These are phyloP conservation scores for Bergia puertoricense DNA, from an alignment of 92 coral and sea anemone genomes.

Conservation along the genomic window DNA sequence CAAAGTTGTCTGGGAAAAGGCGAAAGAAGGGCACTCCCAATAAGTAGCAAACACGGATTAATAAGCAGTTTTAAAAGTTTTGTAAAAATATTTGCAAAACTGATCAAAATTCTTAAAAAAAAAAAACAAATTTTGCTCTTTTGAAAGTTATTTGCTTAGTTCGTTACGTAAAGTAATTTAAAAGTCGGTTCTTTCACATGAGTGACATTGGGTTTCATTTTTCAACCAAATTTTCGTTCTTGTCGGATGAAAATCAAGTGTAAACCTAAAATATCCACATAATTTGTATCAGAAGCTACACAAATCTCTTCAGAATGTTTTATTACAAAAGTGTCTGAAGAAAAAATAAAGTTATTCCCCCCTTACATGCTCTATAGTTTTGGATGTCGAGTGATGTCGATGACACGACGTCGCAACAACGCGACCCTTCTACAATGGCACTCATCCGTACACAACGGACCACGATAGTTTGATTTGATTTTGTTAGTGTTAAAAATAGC, in stretches of 20 bases:
- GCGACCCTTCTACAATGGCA: too few species aligned
- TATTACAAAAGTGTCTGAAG: too few species aligned
- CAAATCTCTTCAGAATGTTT: too few species aligned
- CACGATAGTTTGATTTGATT: neutral
- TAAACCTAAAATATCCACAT: too few species aligned
- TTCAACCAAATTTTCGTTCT: too few species aligned
- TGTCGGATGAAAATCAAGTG: too few species aligned
- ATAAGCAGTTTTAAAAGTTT: neutral
- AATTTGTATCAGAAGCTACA: neutral
- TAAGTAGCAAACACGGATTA: neutral
- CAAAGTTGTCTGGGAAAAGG: neutral
- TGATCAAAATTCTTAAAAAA: neutral
- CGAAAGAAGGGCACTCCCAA: neutral
- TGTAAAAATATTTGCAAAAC: neutral
- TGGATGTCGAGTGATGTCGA: too few species aligned
- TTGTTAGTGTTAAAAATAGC: neutral
- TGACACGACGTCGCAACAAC: too few species aligned
- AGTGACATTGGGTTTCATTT: too few species aligned
- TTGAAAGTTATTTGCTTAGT: neutral
- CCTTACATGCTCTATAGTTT: neutral
- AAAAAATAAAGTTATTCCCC: neutral
- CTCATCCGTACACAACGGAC: neutral
- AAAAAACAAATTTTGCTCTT: neutral
- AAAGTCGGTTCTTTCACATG: neutral
- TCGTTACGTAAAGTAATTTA: neutral